These are phyloP conservation scores for Axis porcinus DNA, from an alignment of 2,113 vertebrate genomes.

Conservation along the genomic window DNA sequence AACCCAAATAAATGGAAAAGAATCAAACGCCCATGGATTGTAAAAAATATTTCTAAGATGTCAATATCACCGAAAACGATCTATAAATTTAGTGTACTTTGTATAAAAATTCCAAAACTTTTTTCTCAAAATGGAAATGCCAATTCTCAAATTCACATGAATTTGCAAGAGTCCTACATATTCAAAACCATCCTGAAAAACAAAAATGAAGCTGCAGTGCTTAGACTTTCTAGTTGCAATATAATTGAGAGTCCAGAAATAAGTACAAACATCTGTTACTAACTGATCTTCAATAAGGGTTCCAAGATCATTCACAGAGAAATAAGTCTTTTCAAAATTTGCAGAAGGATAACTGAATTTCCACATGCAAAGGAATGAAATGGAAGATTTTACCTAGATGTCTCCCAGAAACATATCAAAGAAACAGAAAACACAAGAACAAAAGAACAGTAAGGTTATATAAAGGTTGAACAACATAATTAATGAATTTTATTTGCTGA, in stretches of 20 bases:
- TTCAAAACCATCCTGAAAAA: neutral
- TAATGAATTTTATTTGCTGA: neutral
- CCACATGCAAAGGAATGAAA: neutral
- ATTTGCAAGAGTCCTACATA: neutral
- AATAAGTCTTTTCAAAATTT: neutral
- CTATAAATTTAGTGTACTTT: neutral
- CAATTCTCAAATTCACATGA: neutral
- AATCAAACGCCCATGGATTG: neutral
- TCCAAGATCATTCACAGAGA: neutral
- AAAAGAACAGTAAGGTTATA: neutral
- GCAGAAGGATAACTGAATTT: neutral
- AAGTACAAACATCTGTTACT: neutral
- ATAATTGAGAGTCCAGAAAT: neutral
- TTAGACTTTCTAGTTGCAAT: neutral
- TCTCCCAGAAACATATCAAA: neutral
- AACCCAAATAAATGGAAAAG: neutral
- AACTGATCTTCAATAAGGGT: neutral
- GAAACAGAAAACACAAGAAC: neutral
- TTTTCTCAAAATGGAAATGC: neutral
- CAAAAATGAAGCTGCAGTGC: neutral
- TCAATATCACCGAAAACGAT: neutral
- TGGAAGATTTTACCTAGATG: neutral
- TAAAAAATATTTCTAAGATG: neutral
- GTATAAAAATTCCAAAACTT: neutral
- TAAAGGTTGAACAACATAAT: neutral